phyloP scores from a whole-genome alignment of 2,113 vertebrate genomes.

The Isurus oxyrinchus region DNA sequence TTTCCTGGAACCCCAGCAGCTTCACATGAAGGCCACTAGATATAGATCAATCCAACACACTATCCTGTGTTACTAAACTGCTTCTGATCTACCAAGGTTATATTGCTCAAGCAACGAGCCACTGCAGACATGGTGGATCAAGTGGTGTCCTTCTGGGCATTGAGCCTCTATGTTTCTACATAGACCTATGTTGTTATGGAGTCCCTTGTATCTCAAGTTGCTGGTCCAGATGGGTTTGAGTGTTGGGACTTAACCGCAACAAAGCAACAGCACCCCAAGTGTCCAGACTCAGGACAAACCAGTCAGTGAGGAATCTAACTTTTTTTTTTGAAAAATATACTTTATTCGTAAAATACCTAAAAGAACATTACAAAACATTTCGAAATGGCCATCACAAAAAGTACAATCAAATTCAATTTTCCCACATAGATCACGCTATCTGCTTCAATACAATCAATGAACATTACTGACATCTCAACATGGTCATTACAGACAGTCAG shows the following conservation, averaged over 20 bases:
- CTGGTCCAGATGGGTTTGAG: background rate
- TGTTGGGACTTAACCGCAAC: background rate
- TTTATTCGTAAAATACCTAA: no score
- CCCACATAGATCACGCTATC: no score
- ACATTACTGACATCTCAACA: no score
- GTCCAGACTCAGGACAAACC: background rate
- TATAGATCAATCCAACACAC: background rate
- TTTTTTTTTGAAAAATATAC: no score
- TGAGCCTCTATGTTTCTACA: background rate
- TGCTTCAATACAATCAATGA: no score
- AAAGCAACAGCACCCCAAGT: background rate
- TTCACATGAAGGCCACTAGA: background rate
- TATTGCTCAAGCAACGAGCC: background rate
- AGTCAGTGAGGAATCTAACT: background rate
- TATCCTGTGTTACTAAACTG: background rate
- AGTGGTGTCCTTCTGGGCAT: background rate
- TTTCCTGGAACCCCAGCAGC: background rate
- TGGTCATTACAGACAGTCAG: no score
- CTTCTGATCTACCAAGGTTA: background rate
- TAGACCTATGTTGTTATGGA: background rate
- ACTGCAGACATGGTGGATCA: background rate
- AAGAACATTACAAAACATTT: no score
- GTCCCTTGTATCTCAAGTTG: background rate
- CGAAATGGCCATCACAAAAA: no score
- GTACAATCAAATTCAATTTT: no score